Evolutionary conservation across 2,888 invertebrate genomes (phyloP).

Genomic region (Rhagophthalmus giganteus): DNA sequence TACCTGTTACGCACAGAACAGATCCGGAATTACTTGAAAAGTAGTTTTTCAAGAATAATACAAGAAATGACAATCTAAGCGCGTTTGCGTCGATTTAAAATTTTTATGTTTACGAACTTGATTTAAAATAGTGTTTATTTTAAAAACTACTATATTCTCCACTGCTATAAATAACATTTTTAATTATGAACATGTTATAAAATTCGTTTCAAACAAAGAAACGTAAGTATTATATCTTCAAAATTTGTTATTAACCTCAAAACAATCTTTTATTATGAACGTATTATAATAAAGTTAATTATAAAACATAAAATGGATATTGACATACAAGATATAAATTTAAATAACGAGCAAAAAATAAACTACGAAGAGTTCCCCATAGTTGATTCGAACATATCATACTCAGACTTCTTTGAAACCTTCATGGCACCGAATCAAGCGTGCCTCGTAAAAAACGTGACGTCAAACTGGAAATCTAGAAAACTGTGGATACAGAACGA

Average conservation of each 20-base stretch:
- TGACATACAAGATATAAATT: not conserved
- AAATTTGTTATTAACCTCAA: not conserved
- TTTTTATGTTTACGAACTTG: too few species aligned
- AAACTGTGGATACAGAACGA: slow-evolving; percentile 63
- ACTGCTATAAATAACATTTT: too few species aligned
- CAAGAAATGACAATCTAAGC: too few species aligned
- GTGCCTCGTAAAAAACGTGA: slow-evolving; percentile 68
- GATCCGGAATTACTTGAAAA: too few species aligned
- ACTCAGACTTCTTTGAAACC: slow-evolving; percentile 64
- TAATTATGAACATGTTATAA: too few species aligned
- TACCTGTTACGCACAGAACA: too few species aligned
- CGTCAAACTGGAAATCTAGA: slow-evolving; percentile 66
- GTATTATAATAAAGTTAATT: not conserved
- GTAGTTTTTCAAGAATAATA: too few species aligned
- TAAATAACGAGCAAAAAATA: not conserved
- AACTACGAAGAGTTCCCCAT: not conserved
- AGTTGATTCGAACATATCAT: slow-evolving; percentile 44
- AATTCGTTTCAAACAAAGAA: too few species aligned
- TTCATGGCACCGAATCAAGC: slow-evolving; percentile 64
- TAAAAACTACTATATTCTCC: too few species aligned
- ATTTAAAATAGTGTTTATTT: too few species aligned
- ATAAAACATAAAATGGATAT: slow-evolving; percentile 3
- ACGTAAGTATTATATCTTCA: too few species aligned
- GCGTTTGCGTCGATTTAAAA: too few species aligned
- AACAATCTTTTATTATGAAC: not conserved